Evolutionary conservation across 2,888 invertebrate genomes (phyloP).

Genomic region (Dermolepida albohirtum): DNA sequence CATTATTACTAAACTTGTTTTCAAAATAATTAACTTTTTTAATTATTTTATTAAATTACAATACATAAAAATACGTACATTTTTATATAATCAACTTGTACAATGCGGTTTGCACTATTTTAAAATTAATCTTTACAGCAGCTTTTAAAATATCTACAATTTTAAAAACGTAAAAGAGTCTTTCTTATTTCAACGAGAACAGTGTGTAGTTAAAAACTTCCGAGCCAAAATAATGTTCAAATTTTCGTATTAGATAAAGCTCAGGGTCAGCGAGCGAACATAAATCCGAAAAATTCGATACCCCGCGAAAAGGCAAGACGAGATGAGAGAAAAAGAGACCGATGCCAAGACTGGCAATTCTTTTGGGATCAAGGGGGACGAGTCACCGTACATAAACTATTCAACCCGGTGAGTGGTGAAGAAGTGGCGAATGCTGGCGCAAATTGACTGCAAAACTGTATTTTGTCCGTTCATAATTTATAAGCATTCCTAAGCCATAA

Average conservation of each 20-base stretch:
- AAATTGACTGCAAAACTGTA: constrained; percentile 31
- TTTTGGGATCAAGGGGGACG: constrained; percentile 16
- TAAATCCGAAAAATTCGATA: constrained; percentile 13
- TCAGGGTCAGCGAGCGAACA: constrained; percentile 10
- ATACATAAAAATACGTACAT: too few relatives aligned
- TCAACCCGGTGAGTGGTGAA: constrained; percentile 11
- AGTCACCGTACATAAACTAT: constrained; percentile 20
- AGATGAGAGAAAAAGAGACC: not conserved
- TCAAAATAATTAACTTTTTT: too few relatives aligned
- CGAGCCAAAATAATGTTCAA: not conserved
- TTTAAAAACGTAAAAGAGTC: too few relatives aligned
- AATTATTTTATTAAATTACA: too few relatives aligned
- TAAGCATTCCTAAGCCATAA: constrained; percentile 17
- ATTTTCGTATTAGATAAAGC: constrained; percentile 3
- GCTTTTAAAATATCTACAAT: too few relatives aligned
- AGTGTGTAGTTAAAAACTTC: too few relatives aligned
- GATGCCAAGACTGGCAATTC: constrained; percentile 19
- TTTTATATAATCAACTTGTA: too few relatives aligned
- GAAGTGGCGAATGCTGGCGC: constrained; percentile 22
- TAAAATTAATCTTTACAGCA: too few relatives aligned
- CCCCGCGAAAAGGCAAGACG: not conserved
- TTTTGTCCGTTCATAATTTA: constrained; percentile 28
- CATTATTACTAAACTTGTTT: too few relatives aligned
- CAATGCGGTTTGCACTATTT: too few relatives aligned
- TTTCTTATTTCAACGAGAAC: too few relatives aligned